Base-by-base conservation (phyloP, 1,140 invertebrate species). In the Aphis craccivora region DNA sequence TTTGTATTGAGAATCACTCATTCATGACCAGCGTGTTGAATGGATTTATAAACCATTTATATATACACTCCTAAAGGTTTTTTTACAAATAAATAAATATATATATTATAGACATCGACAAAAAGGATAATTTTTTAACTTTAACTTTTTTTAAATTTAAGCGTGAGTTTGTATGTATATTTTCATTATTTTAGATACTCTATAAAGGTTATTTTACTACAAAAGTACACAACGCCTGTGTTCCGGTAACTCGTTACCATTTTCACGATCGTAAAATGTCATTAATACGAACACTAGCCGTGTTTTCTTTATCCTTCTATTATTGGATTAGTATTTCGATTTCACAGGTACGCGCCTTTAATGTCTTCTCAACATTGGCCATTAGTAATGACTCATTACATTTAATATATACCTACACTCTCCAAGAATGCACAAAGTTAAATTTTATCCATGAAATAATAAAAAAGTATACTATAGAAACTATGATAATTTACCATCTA, bases 1-100 rank as follows among this genome's bases (percentile, higher is more conserved):
- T 76, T 76, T 76, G 60, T 76, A 76, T 76, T 76, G 60, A 76
- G 60, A 76, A 76, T 35, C 60, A 76, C 60, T 76, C 60, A n/a
- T 76, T 30, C 60, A 76, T n/a, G n/a, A 14, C 20, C 30, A n/a
- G 60, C 5, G 30, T 76, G 30, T 76, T 76, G 30, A 76, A 76
- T n/a, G 60, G 60, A 76, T 76, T 76, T 76, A 76, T 67, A 67
- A 67, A 67, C 30, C 30, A 67, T 67, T 67, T 22, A 22, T 67
- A n/a, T 67, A 18, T 67, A 67, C 30, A 67, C 30, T 67, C 9
- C 30, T 1, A 30, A n/a, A 67, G 60, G 60, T 67, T 30, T 67
- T n/a, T 60, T 60, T 25, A 60, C 9, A 60, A 30, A 55, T 30
- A 60, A 11, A 60, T 3, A 60, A 3, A 30, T 45, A 45, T 45